Conservation (phyloP, 1,140 invertebrate genomes). For the Thalassaphorura encarpata region DNA sequence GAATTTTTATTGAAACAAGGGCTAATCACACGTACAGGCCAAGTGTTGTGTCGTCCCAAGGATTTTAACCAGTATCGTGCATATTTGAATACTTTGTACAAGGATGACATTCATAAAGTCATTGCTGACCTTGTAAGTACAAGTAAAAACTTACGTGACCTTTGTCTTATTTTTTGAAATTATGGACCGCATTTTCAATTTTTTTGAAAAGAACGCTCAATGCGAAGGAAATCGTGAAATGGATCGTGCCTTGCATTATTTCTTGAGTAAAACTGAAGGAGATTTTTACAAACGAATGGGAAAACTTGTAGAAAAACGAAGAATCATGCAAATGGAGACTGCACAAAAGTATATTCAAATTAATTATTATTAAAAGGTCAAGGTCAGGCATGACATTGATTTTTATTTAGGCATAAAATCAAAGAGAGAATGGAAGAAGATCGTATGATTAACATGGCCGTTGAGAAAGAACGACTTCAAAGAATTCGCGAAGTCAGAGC, state of each 20-base stretch:
- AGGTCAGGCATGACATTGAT: background rate
- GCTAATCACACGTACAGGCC: constrained; percentile 35
- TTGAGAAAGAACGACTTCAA: background rate
- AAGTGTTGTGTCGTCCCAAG: constrained; percentile 37
- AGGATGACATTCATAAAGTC: constrained; percentile 19
- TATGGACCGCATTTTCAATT: background rate
- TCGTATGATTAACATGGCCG: background rate
- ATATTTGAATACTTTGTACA: constrained; percentile 37
- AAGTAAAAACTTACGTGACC: background rate
- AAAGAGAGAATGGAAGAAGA: background rate
- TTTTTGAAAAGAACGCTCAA: too few species aligned
- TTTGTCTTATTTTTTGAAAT: background rate
- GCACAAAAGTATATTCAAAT: background rate
- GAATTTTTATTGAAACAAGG: constrained; percentile 35
- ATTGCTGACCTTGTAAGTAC: too few species aligned
- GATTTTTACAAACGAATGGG: background rate
- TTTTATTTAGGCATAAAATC: too few species aligned
- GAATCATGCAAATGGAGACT: background rate
- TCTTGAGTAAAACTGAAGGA: background rate
- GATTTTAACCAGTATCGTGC: constrained; percentile 39
- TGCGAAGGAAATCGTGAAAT: too few species aligned
- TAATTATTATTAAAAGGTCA: background rate
- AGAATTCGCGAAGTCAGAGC: background rate
- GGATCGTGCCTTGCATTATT: background rate
- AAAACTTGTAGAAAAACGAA: background rate